These are phyloP conservation scores for Halictus ligatus DNA, from an alignment of 2,888 invertebrate genomes.

Conservation along the genomic window DNA sequence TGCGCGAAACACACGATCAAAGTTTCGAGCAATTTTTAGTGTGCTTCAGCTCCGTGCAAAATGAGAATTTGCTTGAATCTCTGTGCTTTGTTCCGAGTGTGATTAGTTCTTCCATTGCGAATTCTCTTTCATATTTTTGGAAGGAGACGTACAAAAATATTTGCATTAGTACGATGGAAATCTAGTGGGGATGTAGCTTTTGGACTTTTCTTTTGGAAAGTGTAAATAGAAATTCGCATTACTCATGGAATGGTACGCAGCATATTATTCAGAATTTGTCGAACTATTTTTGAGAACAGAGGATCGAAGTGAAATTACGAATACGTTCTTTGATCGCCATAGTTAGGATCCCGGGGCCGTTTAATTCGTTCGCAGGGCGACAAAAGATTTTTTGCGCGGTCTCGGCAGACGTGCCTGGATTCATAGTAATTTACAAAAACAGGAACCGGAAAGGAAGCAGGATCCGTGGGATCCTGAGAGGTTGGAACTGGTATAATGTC, in stretches of 20 bases:
- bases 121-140: neutral
- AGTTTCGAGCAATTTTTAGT: neutral
- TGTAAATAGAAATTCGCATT: neutral
- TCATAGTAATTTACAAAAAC: constrained; percentile 33
- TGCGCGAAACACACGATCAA: neutral
- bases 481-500: constrained; percentile 62
- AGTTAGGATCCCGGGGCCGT: too few species aligned
- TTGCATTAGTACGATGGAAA: neutral
- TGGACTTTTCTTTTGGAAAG: neutral
- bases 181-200: neutral
- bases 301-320: too few species aligned
- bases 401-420: constrained; percentile 20
- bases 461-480: constrained; percentile 58
- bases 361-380: constrained; percentile 12
- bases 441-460: constrained; percentile 53
- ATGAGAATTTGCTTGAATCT: neutral
- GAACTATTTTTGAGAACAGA: neutral
- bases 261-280: neutral
- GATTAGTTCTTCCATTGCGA: neutral
- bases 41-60: neutral
- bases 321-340: too few species aligned
- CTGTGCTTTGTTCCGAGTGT: neutral
- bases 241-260: neutral
- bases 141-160: neutral
- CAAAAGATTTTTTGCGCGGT: constrained; percentile 58